Conservation (phyloP, 2,888 invertebrate genomes). For the Coronaproctus castanopsis region DNA sequence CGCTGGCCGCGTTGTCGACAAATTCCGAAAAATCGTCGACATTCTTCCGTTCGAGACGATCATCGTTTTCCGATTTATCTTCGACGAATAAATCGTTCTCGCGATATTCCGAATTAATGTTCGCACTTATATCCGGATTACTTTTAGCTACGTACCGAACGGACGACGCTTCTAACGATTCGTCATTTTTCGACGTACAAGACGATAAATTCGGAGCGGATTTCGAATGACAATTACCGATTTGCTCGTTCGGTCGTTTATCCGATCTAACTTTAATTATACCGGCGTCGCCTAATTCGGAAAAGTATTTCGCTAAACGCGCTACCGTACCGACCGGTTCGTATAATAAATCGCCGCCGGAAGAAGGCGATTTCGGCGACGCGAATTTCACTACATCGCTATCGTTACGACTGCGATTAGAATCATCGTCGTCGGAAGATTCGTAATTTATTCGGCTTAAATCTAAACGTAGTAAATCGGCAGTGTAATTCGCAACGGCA, state of each 20-base stretch:
- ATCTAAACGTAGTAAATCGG: conserved; percentile 7
- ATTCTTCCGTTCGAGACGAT: not conserved
- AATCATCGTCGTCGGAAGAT: conserved; percentile 1
- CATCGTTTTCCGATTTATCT: not conserved
- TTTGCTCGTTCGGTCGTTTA: conserved; percentile 4
- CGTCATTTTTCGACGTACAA: conserved; percentile 4
- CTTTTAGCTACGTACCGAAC: not conserved
- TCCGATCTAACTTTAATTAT: conserved; percentile 19
- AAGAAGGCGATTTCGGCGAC: not conserved
- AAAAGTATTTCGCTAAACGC: conserved; percentile 46
- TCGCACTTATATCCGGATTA: not conserved
- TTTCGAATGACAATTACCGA: not conserved
- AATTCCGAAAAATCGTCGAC: not conserved
- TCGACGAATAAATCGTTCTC: not conserved
- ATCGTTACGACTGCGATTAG: not conserved
- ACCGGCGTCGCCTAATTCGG: conserved; percentile 27
- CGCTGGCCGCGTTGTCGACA: not conserved
- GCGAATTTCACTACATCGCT: not conserved
- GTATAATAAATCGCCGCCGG: conserved; percentile 2
- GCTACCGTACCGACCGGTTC: conserved; percentile 38
- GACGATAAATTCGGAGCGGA: not conserved
- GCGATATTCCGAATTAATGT: conserved; percentile 6
- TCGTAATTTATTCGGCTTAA: conserved; percentile 5
- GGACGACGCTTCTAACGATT: conserved; percentile 1
- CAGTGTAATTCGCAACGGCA: too few relatives aligned